Evolutionary conservation across 1,140 invertebrate genomes (phyloP), one percentile per base, ranked within the genome.

Genomic region (Cyclina sinensis): DNA sequence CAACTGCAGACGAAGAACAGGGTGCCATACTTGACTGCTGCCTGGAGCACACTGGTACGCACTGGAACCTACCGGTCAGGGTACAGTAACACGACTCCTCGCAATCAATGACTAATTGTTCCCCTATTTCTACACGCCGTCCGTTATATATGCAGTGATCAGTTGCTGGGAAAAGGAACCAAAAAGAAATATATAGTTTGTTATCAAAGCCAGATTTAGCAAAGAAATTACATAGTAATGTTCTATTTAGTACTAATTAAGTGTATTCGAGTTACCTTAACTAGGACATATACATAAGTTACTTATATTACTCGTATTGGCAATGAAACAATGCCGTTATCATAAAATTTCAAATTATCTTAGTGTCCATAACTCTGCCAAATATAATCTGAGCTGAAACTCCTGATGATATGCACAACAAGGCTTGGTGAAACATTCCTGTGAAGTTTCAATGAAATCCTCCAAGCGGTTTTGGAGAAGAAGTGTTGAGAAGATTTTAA

Each of bases 121-220:
- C 83, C n/a, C 65, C 65, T 35, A 86, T 46, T 46, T 48, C 9
- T 18, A 86, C 48, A 21, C 37, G 73, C 3, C 39, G 68, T 0
- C 83, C 83, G 27, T 76, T 86, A n/a, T 86, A 86, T 14, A 74
- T 11, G 43, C 83, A 86, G 30, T 84, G 39, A 54, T 74, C 68
- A n/a, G 27, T 76, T 0, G 83, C 83, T 86, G 48, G 51, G 73
- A 82, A 21, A 76, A 48, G 39, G 14, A 32, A 32, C 32, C n/a
- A 14, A 24, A 65, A 1, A 9, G 27, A 65, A 12, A 7, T n/a
- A 5, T 27, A 21, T 59, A 21, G 5, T 59, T 59, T n/a, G 7
- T n/a, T n/a, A 5, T 59, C n/a, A 12, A 5, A 7, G 18, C n/a
- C 7, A 7, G 5, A n/a, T 7, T 9, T 27, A 11, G n/a, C n/a